Evolutionary conservation across 2,113 vertebrate genomes (phyloP).

Genomic region (Indicator indicator): DNA sequence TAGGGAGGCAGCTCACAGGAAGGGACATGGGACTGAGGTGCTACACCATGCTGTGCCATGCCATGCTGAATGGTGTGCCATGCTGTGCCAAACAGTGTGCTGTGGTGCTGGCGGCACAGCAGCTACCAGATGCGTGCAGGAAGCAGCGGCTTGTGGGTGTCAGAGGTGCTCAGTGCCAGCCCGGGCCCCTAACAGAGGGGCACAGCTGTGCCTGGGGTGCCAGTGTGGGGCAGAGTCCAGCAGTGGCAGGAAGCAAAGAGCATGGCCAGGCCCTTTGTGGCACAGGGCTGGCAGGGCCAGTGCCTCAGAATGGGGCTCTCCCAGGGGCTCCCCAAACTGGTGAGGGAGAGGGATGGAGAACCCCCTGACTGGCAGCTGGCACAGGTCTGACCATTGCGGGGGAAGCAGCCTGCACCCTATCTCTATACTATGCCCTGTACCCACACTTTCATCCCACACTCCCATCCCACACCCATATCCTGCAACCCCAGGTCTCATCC

Average conservation of each 20-base stretch:
- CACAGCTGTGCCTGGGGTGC: background rate
- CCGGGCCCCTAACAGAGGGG: background rate
- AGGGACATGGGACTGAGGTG: background rate
- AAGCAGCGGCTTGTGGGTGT: accelerated
- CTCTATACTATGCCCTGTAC: no score
- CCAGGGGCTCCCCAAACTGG: background rate
- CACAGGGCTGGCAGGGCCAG: background rate
- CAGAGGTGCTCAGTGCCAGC: background rate
- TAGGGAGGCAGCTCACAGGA: background rate
- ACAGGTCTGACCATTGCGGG: no score
- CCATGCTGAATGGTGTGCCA: background rate
- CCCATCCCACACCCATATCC: background rate
- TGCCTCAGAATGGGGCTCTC: background rate
- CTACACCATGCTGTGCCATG: background rate
- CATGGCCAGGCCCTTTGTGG: background rate
- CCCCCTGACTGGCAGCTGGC: no score
- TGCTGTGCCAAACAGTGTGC: background rate
- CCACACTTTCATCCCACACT: background rate
- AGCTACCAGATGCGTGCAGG: background rate
- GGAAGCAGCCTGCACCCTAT: background rate
- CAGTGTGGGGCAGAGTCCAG: background rate
- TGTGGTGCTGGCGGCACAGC: background rate
- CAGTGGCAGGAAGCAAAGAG: background rate
- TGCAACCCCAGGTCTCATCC: background rate
- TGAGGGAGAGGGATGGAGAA: background rate